Evolutionary conservation across 2,888 invertebrate species (phyloP).

Genomic region (Orchesella flavescens): DNA sequence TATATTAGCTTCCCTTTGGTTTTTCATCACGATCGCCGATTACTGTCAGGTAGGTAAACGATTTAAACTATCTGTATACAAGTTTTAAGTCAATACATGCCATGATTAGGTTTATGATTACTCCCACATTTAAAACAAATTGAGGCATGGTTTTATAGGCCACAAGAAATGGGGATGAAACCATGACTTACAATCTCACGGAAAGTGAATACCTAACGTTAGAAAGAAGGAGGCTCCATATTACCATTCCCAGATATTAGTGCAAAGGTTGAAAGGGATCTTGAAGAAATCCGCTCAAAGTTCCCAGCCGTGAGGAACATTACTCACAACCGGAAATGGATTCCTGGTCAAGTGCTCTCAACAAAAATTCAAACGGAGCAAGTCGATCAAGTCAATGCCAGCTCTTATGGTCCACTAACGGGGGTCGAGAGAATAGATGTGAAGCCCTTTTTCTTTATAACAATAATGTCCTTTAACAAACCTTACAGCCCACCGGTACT

Average conservation of each 20-base stretch:
- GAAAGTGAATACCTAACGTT: constrained; percentile 34
- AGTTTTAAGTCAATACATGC: not conserved
- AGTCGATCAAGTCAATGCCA: constrained; percentile 43
- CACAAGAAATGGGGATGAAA: too few relatives aligned
- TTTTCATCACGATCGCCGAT: not conserved
- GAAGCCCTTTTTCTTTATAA: constrained; percentile 57
- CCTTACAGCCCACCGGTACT: constrained; percentile 61
- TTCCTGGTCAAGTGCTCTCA: constrained; percentile 62
- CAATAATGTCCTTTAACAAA: constrained; percentile 54
- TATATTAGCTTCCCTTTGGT: not conserved
- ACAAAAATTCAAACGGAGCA: constrained; percentile 58
- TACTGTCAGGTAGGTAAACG: not conserved
- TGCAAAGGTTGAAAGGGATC: constrained; percentile 24
- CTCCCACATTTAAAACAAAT: too few relatives aligned
- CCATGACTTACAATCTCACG: constrained; percentile 20
- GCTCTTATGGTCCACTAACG: constrained; percentile 50
- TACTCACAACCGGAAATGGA: constrained; percentile 56
- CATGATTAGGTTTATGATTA: too few relatives aligned
- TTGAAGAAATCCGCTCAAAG: constrained; percentile 33
- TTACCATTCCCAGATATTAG: constrained; percentile 13
- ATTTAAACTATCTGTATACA: not conserved
- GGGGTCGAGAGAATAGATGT: constrained; percentile 59
- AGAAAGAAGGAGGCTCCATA: constrained; percentile 34
- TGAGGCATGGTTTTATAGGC: too few relatives aligned
- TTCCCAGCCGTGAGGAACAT: constrained; percentile 45